Base-by-base conservation (phyloP, 1,140 invertebrate genomes). In the Brachionus calyciflorus region DNA sequence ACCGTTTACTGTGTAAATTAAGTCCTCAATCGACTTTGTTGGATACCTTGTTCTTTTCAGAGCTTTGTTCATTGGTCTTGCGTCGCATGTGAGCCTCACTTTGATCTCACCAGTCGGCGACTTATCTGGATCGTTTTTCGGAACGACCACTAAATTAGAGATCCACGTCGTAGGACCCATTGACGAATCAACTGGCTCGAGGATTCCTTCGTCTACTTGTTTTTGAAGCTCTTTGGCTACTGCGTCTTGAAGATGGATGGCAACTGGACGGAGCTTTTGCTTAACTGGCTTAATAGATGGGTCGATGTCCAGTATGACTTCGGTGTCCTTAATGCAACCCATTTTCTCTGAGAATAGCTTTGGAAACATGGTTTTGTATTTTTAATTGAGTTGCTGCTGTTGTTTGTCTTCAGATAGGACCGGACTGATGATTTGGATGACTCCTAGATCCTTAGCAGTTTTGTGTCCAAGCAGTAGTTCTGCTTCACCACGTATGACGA, bases 401-500 rank as follows among this genome's bases (percentile, higher is more conserved):
- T 4, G 53, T 14, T 30, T 7, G 17, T 57, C 53, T 53, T 53
- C 9, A 21, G 51, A 21, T 6, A 53, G 10, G 21, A 53, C 9
- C 26, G 17, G 19, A 17, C 30, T 30, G 12, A 57, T 9, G 21
- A 57, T 30, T 26, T 57, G 4, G 0, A 57, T 17, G n/a, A 57
- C n/a, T 12, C 26, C 2, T 26, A 57, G 21, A 26, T 57, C n/a
- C 9, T 30, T 26, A 30, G 53, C 53, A 6, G 53, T 57, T 12
- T 30, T 30, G 21, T 33, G 30, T 5, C 53, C 30, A 10, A 57
- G 53, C 7, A 57, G n/a, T 7, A 30, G 26, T 12, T 57, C 53
- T 57, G 53, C 53, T 53, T 53, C 12, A 37, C 53, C 53, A 12
- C 53, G 26, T 57, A 57, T 57, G 3, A 57, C 53, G 10, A 57